Base-by-base conservation (phyloP, 2,888 invertebrate genomes). In the Sphinx pinastri region DNA sequence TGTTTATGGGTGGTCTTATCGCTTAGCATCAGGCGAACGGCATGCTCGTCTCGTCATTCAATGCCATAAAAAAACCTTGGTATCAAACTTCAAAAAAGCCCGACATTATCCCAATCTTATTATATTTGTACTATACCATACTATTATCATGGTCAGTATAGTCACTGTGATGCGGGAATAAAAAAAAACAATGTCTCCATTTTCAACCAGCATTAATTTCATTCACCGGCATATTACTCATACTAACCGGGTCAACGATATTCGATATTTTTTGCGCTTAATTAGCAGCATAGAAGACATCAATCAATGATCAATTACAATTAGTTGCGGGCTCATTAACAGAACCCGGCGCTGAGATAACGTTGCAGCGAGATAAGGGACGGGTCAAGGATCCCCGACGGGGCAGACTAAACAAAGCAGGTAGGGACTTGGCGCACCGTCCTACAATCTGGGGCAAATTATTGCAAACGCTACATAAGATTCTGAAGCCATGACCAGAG, bases 321-420 rank as follows among this genome's bases (percentile, higher is more conserved):
- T 69, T 69, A 45, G 60, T 52, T 54, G 60, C 63, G 49, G 60
- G n/a, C 45, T 63, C 69, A 63, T 60, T 60, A 69, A 69, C n/a
- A 51, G 5, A 54, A 49, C n/a, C 63, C 63, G 69, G 54, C 63
- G 69, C 69, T 63, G 54, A 63, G 60, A 54, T 63, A 55, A 31
- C 57, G 59, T 66, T 73, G 74, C 72, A 71, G 69, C 57, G 31
- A 16, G 71, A 66, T 70, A 63, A 47, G 69, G 11, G 47, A 58
- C 57, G 52, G 75, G 73, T 75, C 72, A 75, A 68, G 72, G 74
- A 69, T 68, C 63, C 19, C 45, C 63, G 52, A 45, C 57, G 71
- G 68, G 55, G 16, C 63, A 75, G 74, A 73, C 73, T 67, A 70
- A 73, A 74, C 71, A 73, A 67, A 12, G 57, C 60, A 60, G 67